A percentile compares a stretch with the other conserved stretches of the same genome.
Evolutionary conservation across 2,888 invertebrate genomes (phyloP).

Genomic region (Bembecia ichneumoniformis): DNA sequence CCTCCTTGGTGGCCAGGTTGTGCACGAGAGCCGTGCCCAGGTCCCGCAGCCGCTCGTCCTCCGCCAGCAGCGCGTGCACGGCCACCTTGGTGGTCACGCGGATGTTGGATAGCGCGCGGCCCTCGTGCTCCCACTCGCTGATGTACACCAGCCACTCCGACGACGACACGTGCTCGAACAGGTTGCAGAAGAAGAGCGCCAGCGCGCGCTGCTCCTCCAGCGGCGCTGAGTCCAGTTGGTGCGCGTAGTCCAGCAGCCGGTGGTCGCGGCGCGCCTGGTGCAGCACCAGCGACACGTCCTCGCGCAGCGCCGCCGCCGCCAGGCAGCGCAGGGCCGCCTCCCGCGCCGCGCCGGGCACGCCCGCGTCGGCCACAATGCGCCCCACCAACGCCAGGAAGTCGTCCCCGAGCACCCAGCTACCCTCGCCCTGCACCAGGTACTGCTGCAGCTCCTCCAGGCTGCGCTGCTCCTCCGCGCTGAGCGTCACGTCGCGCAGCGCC

Average conservation of each 20-base stretch:
- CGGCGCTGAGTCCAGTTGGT: conserved; percentile 82
- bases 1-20: conserved; percentile 95
- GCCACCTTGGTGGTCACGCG: conserved; percentile 92
- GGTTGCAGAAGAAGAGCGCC: conserved; percentile 86
- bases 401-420: conserved; percentile 93
- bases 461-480: conserved; percentile 81
- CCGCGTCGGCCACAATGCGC: conserved; percentile 74
- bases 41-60: conserved; percentile 80
- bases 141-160: conserved; percentile 96
- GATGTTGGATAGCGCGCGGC: conserved; percentile 87
- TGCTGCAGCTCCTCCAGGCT: conserved; percentile 88
- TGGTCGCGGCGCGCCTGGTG: conserved; percentile 93
- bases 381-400: conserved; percentile 79
- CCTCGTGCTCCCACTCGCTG: conserved; percentile 88
- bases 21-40: conserved; percentile 89
- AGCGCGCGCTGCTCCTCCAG: conserved; percentile 84
- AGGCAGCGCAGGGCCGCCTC: conserved; percentile 79
- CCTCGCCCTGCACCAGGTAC: conserved; percentile 90
- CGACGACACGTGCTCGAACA: conserved; percentile 89
- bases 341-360: conserved; percentile 73
- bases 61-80: conserved; percentile 86
- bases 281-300: conserved; percentile 89
- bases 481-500: conserved; percentile 76
- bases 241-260: conserved; percentile 89
- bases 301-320: conserved; percentile 84